Conservation (phyloP, 2,113 vertebrate species). For the Myanophis thanlyinensis region DNA sequence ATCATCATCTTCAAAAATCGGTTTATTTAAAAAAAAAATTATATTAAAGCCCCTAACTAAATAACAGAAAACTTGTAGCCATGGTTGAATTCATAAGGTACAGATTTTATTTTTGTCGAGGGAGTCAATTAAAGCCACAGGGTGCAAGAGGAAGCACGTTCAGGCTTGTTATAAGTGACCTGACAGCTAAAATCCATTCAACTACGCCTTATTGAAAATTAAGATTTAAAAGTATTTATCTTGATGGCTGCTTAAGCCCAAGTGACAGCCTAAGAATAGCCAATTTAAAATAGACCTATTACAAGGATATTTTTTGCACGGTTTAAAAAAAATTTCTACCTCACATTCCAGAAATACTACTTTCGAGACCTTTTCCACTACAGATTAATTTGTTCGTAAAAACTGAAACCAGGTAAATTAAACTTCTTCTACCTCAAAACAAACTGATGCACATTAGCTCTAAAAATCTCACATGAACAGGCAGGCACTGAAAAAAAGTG, state of each 20-base stretch:
- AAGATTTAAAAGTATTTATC: background rate
- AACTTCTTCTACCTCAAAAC: background rate
- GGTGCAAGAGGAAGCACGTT: background rate
- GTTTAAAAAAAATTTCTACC: background rate
- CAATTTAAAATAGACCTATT: background rate
- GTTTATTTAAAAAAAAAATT: background rate
- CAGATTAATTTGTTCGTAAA: background rate
- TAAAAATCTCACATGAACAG: background rate
- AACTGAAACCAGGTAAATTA: background rate
- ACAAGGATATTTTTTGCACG: background rate
- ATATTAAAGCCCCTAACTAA: background rate
- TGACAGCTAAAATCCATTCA: conserved; percentile 1
- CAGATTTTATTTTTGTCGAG: conserved; percentile 5
- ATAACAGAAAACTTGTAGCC: background rate
- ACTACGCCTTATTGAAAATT: background rate
- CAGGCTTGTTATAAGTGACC: background rate
- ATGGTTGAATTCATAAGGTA: background rate
- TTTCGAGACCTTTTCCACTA: background rate
- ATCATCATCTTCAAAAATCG: background rate
- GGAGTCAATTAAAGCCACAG: background rate
- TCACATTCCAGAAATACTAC: background rate
- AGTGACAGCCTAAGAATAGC: background rate
- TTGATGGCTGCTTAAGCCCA: background rate
- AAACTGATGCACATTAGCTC: background rate
- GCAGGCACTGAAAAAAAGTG: background rate